Base-by-base conservation (phyloP, 2,797 vertebrate species). In the Gallinago stenura region DNA sequence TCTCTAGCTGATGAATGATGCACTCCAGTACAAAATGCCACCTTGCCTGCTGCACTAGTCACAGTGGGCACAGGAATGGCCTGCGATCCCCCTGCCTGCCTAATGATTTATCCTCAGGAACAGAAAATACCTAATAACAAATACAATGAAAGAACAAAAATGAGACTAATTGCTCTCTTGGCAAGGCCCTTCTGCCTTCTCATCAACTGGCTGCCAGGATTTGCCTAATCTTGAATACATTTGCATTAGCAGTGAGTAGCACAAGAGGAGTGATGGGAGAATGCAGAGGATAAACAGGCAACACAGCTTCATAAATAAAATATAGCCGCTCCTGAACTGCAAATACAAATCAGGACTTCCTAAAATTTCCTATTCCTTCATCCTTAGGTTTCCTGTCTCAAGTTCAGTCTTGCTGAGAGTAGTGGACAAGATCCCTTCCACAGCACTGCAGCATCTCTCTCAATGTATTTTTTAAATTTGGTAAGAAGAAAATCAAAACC, bases 151-250 rank as follows among this genome's bases (percentile, higher is more conserved):
- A 83, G 73, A 79, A 85, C 37, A 83, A 88, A 96, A 95, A 48
- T 33, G 35, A 89, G 84, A 93, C 72, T 85, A 94, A 95, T 50
- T 95, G 78, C 68, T 85, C 50, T 90, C 48, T 56, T 82, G 48
- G 68, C 83, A 94, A 95, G 33, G 39, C 26, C 56, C 1, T 69
- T 88, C 66, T 95, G 80, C 56, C 62, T 82, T 68, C 51, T 92
- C 85, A 77, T 89, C 89, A 94, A 13, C 61, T 62, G 60, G 41
- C 92, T 93, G 81, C 71, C 71, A 91, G 54, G 60, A 94, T 92
- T 95, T 93, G 78, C 89, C 90, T 95, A 57, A 93, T 93, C 91
- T 81, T 93, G 94, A 76, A 95, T 85, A 91, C 28, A 95, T 95
- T 91, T 95, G 91, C 85, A 90, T 87, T 66, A 94, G 75, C 51